Evolutionary conservation across 1,140 invertebrate genomes (phyloP).

Genomic region (Chironomus striatipennis): DNA sequence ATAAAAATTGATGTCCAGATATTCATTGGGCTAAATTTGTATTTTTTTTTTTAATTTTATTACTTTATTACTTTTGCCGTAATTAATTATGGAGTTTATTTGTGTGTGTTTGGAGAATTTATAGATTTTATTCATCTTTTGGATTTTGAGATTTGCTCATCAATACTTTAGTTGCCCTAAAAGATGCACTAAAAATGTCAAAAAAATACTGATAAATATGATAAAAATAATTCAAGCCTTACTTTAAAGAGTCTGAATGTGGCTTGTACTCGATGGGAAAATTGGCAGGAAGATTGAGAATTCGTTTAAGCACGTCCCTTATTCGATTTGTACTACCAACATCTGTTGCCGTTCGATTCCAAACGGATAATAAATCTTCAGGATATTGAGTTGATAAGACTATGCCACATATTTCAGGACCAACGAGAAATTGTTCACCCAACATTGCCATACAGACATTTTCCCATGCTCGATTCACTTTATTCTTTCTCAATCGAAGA

Average conservation of each 20-base stretch:
- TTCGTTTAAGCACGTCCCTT: slow-evolving; percentile 85
- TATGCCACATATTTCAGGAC: slow-evolving; percentile 96
- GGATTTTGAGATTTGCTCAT: slow-evolving; percentile 21
- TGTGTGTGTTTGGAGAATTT: too few species aligned
- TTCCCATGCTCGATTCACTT: slow-evolving; percentile 96
- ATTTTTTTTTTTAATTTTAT: too few species aligned
- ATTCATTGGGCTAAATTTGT: too few species aligned
- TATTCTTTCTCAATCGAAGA: slow-evolving; percentile 82
- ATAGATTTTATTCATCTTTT: neutral
- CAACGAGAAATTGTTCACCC: slow-evolving; percentile 98
- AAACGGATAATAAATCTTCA: slow-evolving; percentile 95
- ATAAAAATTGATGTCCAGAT: too few species aligned
- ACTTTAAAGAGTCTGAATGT: slow-evolving; percentile 18
- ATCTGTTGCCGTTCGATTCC: slow-evolving; percentile 93
- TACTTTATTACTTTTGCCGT: too few species aligned
- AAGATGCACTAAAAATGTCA: neutral
- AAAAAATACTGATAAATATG: neutral
- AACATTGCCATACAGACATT: slow-evolving; percentile 96
- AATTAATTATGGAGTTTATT: too few species aligned
- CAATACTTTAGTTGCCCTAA: slow-evolving; percentile 19
- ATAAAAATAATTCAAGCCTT: neutral
- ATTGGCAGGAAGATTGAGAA: slow-evolving; percentile 87
- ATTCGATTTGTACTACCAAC: slow-evolving; percentile 78
- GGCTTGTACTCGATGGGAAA: slow-evolving; percentile 54
- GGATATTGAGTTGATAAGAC: slow-evolving; percentile 91